Evolutionary conservation across 2,113 vertebrate species (phyloP).

Genomic region (Pedetes capensis): DNA sequence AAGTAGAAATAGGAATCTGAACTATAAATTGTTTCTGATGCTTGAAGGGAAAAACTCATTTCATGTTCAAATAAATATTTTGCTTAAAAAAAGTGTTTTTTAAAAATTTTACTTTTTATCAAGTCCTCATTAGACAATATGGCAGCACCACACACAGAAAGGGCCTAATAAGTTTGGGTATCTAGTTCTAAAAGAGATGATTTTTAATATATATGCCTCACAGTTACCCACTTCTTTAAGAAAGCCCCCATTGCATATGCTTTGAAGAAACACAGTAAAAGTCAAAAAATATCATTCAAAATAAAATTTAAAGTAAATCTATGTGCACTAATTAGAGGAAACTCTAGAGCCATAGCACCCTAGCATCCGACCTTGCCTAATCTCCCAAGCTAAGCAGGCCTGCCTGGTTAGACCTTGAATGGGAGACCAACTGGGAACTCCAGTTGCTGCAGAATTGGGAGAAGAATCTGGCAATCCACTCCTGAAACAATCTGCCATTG

Average conservation of each 20-base stretch:
- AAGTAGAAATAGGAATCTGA: too few species aligned
- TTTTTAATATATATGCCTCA: slow-evolving; percentile 43
- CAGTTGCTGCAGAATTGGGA: too few species aligned
- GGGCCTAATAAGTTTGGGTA: slow-evolving; percentile 72
- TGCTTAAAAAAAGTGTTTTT: too few species aligned
- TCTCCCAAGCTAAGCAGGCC: too few species aligned
- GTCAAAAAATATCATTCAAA: background rate
- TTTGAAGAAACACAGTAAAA: background rate
- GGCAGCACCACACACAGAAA: slow-evolving; percentile 38
- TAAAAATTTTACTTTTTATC: slow-evolving; percentile 56
- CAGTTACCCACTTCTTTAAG: too few species aligned
- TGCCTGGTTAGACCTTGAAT: too few species aligned
- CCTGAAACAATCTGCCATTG: too few species aligned
- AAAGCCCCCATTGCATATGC: too few species aligned
- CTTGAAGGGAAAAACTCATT: background rate
- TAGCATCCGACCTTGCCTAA: too few species aligned
- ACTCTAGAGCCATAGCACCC: too few species aligned
- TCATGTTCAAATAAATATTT: background rate
- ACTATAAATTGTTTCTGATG: background rate
- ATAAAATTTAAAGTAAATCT: background rate
- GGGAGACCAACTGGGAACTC: too few species aligned
- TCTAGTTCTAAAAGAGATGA: slow-evolving; percentile 65
- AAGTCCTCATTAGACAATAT: slow-evolving; percentile 71
- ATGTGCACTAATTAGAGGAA: background rate
- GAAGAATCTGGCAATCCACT: too few species aligned